Evolutionary conservation across 2,888 invertebrate genomes (phyloP), one percentile per base, ranked within the genome.

Genomic region (Xylophagus ater): DNA sequence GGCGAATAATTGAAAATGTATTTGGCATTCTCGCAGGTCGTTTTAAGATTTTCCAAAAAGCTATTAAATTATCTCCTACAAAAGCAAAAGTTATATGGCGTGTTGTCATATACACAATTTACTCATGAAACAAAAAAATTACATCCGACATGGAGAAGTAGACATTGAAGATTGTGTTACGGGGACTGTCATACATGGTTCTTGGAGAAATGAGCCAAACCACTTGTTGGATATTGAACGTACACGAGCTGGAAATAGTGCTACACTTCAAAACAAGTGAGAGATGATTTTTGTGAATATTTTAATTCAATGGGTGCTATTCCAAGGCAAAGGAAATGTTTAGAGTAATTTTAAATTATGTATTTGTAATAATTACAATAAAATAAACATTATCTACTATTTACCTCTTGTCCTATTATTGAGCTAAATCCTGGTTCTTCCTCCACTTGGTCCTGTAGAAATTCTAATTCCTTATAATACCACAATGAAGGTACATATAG

Each of bases 31-130:
- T 53, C 31, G 37, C 47, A 28, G 39, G 41, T 7, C 41, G 53
- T 42, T 56, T 56, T 47, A 26, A 50, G 35, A 43, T 55, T 37
- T 47, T 55, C 15, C 48, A 50, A 33, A 46, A 44, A 39, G 37
- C 42, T 34, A 51, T 52, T 23, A 40, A 44, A 34, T 30, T 53
- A 17, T 9, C 34, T 21, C 45, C 47, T 12, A 32, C 43, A 18
- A 50, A 44, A 43, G 30, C 33, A 5, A 35, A 39, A 43, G 37
- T 26, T 33, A 18, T 46, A 24, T 37, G 10, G 45, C 48, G n/a
- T 48, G 50, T 28, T 47, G 47, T 40, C 44, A 44, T 21, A 30
- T 51, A 36, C 32, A 18, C 18, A 32, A 6, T n/a, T 20, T n/a
- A 14, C 4, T 28, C 30, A 32, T 14, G 8, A 18, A 45, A 35